phyloP scores from a whole-genome alignment of 2,797 vertebrate genomes.

The Poecilia wingei region DNA sequence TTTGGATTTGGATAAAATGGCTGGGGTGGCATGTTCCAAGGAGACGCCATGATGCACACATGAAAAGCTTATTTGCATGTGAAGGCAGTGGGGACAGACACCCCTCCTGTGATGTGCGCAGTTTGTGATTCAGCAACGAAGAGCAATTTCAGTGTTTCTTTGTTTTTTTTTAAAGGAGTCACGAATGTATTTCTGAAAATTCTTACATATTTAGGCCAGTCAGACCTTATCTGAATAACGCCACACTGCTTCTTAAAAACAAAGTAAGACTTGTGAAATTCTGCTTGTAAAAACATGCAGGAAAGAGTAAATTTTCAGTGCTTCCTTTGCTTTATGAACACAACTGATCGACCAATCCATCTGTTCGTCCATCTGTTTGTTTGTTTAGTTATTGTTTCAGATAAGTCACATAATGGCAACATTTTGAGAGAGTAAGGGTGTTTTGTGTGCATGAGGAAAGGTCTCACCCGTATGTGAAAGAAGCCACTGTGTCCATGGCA shows the following conservation, averaged over 20 bases:
- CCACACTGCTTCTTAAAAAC: background rate
- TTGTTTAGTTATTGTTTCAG: background rate
- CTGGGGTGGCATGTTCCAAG: constrained; percentile 1
- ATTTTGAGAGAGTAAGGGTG: background rate
- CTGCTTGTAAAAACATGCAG: background rate
- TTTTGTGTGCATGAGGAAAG: background rate
- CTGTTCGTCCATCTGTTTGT: background rate
- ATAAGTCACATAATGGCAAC: background rate
- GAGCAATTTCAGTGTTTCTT: background rate
- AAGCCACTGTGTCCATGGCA: background rate
- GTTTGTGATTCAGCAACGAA: background rate
- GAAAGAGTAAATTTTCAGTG: background rate
- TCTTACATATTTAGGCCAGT: background rate
- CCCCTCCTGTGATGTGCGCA: background rate
- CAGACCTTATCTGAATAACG: background rate
- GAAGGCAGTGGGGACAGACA: background rate
- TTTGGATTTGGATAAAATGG: background rate
- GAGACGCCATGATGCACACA: background rate
- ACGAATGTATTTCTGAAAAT: background rate
- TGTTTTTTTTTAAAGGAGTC: background rate
- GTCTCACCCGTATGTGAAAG: too few species aligned
- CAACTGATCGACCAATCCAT: background rate
- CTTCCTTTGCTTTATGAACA: background rate
- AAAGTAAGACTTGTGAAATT: background rate
- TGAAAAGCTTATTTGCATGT: background rate